These are phyloP conservation scores for Megalonaias nervosa DNA, from an alignment of 1,140 invertebrate genomes.

Conservation along the genomic window DNA sequence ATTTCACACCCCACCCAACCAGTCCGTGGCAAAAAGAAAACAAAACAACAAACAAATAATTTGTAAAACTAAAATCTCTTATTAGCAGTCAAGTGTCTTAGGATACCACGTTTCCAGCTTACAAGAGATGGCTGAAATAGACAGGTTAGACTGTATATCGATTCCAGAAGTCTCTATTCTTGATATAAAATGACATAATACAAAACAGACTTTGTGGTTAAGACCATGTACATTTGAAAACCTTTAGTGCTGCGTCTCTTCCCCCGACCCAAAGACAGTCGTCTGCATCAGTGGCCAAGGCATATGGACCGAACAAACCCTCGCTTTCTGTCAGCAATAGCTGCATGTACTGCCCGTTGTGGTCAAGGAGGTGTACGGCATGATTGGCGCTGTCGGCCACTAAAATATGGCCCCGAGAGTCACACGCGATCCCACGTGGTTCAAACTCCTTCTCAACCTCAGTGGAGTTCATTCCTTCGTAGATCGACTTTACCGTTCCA, in stretches of 20 bases:
- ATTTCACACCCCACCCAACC: too few species aligned
- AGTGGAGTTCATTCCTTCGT: background rate
- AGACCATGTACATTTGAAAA: conserved; percentile 31
- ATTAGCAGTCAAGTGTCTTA: too few species aligned
- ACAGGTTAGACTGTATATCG: background rate
- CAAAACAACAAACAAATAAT: background rate
- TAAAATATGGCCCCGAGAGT: conserved; percentile 26
- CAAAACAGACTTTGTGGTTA: background rate
- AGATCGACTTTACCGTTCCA: conserved; percentile 25
- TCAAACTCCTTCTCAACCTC: conserved; percentile 15
- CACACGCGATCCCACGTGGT: conserved; percentile 33
- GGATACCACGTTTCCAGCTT: background rate
- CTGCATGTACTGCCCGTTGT: conserved; percentile 19
- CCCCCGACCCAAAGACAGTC: conserved; percentile 30
- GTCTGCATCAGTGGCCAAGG: conserved; percentile 23
- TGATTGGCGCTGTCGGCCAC: conserved; percentile 28
- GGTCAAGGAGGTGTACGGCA: conserved; percentile 26
- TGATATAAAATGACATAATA: background rate
- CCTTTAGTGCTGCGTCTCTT: conserved; percentile 27
- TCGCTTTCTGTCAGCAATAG: conserved; percentile 21
- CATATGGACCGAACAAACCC: conserved; percentile 32
- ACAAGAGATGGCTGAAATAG: background rate
- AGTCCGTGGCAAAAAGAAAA: background rate
- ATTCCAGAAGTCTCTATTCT: background rate
- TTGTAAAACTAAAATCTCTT: background rate